Evolutionary conservation across 2,888 invertebrate species (phyloP).

Genomic region (Spisula subtruncata): DNA sequence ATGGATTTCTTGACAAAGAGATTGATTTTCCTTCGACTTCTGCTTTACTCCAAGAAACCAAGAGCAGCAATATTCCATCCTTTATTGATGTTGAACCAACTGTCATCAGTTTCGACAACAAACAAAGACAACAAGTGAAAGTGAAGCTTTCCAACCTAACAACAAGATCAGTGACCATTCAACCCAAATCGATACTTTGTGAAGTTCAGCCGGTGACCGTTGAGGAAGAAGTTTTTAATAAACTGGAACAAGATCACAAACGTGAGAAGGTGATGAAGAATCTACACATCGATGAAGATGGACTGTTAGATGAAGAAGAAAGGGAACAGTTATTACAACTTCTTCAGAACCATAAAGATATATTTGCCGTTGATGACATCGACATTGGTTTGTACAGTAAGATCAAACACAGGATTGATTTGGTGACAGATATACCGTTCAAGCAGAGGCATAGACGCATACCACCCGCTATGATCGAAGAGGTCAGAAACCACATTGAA

Average conservation of each 20-base stretch:
- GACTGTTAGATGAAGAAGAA: not conserved
- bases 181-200: slow-evolving; percentile 51
- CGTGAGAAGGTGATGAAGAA: not conserved
- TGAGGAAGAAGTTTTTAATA: not conserved
- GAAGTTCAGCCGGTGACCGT: slow-evolving; percentile 58
- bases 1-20: slow-evolving; percentile 50
- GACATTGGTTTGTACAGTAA: slow-evolving; percentile 39
- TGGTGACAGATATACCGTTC: slow-evolving; percentile 22
- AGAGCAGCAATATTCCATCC: slow-evolving; percentile 34
- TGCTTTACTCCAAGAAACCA: slow-evolving; percentile 56
- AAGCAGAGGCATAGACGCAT: slow-evolving; percentile 47
- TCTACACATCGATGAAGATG: not conserved
- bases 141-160: slow-evolving; percentile 57
- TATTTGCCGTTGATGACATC: slow-evolving; percentile 33
- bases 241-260: not conserved
- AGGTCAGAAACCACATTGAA: slow-evolving; percentile 40
- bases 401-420: slow-evolving; percentile 40
- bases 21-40: slow-evolving; percentile 51
- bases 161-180: slow-evolving; percentile 54
- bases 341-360: slow-evolving; percentile 17
- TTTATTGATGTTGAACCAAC: slow-evolving; percentile 57
- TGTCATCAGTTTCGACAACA: slow-evolving; percentile 35
- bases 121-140: slow-evolving; percentile 21
- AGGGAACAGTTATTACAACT: not conserved
- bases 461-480: slow-evolving; percentile 47